These are phyloP conservation scores for Hippoglossus hippoglossus DNA, from an alignment of 2,797 vertebrate species.

Conservation along the genomic window DNA sequence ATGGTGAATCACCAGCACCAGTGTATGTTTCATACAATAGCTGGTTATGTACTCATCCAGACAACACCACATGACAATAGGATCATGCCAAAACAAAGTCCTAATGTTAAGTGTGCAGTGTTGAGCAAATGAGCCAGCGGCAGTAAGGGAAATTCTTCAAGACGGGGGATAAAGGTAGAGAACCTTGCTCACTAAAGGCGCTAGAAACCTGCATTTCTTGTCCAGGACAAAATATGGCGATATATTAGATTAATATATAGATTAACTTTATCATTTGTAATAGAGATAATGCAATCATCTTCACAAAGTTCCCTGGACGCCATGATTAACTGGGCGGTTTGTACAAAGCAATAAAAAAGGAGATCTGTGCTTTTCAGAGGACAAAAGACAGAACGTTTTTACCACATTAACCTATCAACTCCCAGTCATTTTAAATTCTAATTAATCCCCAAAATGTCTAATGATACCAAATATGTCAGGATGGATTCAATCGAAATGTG, in stretches of 20 bases:
- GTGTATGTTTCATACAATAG: slow-evolving; percentile 42
- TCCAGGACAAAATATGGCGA: background rate
- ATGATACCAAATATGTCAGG: background rate
- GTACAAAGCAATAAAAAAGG: background rate
- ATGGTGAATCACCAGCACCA: slow-evolving; percentile 59
- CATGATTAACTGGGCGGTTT: no score
- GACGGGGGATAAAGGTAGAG: background rate
- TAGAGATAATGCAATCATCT: background rate
- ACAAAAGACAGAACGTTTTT: background rate
- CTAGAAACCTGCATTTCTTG: background rate
- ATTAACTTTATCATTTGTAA: background rate
- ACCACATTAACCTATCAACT: no score
- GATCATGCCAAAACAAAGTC: slow-evolving; percentile 31
- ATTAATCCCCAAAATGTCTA: background rate
- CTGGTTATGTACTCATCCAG: slow-evolving; percentile 31
- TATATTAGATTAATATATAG: background rate
- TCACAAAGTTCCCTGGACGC: background rate
- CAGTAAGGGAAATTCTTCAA: background rate
- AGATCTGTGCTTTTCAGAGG: background rate
- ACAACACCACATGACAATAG: slow-evolving; percentile 44
- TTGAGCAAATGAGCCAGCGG: background rate
- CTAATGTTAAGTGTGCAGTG: slow-evolving; percentile 2
- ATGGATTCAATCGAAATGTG: background rate
- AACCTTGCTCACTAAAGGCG: background rate
- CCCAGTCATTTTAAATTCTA: background rate